phyloP scores from a whole-genome alignment of 2,113 vertebrate species.

The Siphamia tubifer region DNA sequence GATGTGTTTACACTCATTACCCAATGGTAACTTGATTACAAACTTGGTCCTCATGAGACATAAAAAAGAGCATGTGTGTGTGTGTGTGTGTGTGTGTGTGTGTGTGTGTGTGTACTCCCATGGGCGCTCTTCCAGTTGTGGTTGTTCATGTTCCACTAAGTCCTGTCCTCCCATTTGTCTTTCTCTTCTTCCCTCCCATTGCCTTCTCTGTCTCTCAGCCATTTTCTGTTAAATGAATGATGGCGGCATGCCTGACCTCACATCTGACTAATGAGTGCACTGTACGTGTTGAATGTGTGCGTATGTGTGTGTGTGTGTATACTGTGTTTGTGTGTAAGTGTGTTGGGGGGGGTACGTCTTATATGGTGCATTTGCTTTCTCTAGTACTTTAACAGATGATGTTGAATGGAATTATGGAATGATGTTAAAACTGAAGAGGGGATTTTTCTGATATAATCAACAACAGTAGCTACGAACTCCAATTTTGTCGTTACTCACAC shows the following conservation, averaged over 20 bases:
- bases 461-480: no score
- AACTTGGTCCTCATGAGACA: no score
- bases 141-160: constrained; percentile 39
- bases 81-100: not conserved
- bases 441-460: no score
- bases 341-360: not conserved
- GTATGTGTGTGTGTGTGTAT: no score
- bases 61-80: no score
- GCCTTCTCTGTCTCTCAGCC: constrained; percentile 20
- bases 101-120: constrained; percentile 3
- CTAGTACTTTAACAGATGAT: not conserved
- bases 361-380: not conserved
- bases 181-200: constrained; percentile 9
- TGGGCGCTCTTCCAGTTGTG: constrained; percentile 27
- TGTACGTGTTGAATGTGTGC: not conserved
- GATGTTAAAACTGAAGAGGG: not conserved
- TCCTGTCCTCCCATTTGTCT: constrained; percentile 47
- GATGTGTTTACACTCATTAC: no score
- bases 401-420: not conserved
- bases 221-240: constrained; percentile 47
- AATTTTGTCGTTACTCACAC: no score
- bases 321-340: no score
- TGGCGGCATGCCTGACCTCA: constrained; percentile 52
- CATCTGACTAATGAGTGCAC: constrained; percentile 35
- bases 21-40: no score